Evolutionary conservation across 2,888 invertebrate genomes (phyloP).

Genomic region (Epirrhoe tristata): DNA sequence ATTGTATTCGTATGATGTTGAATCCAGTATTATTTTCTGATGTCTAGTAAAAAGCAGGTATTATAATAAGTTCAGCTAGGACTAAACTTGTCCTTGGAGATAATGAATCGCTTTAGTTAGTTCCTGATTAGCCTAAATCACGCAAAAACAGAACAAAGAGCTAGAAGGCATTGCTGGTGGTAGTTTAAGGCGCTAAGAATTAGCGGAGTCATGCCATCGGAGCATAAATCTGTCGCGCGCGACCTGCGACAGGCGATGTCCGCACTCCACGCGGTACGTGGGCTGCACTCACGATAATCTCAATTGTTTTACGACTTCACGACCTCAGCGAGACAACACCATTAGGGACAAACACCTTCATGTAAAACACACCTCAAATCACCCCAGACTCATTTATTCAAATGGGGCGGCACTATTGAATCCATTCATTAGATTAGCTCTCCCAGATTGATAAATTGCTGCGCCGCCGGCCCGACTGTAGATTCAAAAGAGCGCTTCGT

Average conservation of each 20-base stretch:
- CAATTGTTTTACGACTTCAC: conserved; percentile 52
- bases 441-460: conserved; percentile 35
- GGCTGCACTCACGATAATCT: conserved; percentile 55
- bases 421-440: conserved; percentile 33
- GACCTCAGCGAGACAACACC: conserved; percentile 30
- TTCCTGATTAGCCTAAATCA: conserved; percentile 13
- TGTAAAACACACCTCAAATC: conserved; percentile 27
- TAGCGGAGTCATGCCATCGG: conserved; percentile 69
- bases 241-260: conserved; percentile 32
- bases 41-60: background rate
- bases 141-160: conserved; percentile 17
- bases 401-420: conserved; percentile 33
- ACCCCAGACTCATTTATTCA: conserved; percentile 30
- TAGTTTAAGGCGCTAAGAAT: conserved; percentile 59
- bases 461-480: conserved; percentile 20
- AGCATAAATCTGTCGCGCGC: conserved; percentile 70
- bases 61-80: background rate
- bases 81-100: background rate
- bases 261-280: conserved; percentile 49
- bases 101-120: background rate
- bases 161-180: conserved; percentile 13
- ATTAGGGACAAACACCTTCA: conserved; percentile 23
- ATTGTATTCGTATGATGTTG: background rate
- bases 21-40: background rate
- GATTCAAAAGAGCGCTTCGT: conserved; percentile 39